Conservation (phyloP, 2,888 invertebrate genomes). For the Caenorhabditis sp. region DNA sequence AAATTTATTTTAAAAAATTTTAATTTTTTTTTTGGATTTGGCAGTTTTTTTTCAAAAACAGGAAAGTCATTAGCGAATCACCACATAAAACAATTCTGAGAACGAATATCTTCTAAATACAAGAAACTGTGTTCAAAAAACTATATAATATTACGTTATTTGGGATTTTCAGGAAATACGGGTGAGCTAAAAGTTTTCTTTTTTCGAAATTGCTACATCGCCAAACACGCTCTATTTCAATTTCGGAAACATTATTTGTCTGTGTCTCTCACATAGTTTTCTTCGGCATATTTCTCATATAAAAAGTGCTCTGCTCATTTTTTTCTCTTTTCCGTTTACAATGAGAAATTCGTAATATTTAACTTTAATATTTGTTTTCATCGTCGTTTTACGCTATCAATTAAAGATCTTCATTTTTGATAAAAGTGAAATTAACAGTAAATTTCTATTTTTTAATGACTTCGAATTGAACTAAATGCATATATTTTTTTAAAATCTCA, state of each 20-base stretch:
- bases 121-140: too few species aligned
- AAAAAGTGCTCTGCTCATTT: neutral
- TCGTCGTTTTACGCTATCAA: neutral
- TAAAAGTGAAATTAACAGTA: neutral
- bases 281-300: neutral
- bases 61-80: too few species aligned
- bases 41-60: too few species aligned
- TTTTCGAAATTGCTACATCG: neutral
- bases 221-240: neutral
- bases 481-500: too few species aligned
- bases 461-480: too few species aligned
- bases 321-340: neutral
- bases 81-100: too few species aligned
- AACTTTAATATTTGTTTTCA: neutral
- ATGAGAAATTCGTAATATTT: neutral
- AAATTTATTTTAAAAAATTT: neutral
- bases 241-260: neutral
- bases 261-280: neutral
- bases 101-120: too few species aligned
- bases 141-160: too few species aligned
- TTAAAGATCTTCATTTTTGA: neutral
- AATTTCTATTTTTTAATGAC: neutral
- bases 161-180: too few species aligned
- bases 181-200: neutral
- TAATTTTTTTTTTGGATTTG: neutral